Conservation (phyloP, 2,797 vertebrate species). For the Vultur gryphus region DNA sequence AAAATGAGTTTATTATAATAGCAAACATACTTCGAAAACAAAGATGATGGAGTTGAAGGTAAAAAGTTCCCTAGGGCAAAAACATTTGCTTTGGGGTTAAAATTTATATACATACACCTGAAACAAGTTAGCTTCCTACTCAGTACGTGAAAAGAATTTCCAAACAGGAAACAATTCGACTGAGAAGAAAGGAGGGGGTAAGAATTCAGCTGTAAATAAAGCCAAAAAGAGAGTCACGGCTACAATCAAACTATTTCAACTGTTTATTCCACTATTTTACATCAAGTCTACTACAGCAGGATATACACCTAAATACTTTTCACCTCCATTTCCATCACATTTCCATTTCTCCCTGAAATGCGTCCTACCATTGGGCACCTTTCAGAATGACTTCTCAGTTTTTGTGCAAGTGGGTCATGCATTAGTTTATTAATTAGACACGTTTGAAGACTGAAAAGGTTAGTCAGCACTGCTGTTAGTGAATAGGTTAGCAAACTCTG, state of each 20-base stretch:
- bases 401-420: neutral
- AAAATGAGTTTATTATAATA: neutral
- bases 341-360: neutral
- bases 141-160: neutral
- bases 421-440: neutral
- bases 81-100: neutral
- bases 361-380: neutral
- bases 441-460: neutral
- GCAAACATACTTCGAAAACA: neutral
- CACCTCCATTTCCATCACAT: neutral
- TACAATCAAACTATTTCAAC: neutral
- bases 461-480: neutral
- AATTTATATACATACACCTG: neutral
- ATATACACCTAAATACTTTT: neutral
- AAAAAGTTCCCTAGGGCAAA: neutral
- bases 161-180: neutral
- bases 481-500: neutral
- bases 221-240: rapidly evolving
- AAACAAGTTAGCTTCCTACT: neutral
- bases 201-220: neutral
- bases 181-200: neutral
- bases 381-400: neutral
- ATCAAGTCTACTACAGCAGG: neutral
- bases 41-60: neutral
- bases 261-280: neutral